Percentiles rank a stretch among this genome's conserved stretches.
Evolutionary conservation across 2,797 vertebrate genomes (phyloP).

Genomic region (Trachurus trachurus): DNA sequence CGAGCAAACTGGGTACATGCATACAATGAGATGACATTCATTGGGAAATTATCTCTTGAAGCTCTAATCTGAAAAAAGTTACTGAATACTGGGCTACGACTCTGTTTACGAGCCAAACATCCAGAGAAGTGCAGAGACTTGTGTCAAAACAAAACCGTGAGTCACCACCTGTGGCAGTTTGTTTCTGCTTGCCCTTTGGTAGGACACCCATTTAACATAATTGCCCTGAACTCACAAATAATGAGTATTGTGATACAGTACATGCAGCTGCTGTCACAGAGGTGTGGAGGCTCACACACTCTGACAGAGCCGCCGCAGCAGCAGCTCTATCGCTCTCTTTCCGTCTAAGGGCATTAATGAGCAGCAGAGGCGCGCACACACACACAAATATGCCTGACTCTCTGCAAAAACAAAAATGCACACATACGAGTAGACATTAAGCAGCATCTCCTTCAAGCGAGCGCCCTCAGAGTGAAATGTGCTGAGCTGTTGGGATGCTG

Average conservation of each 20-base stretch:
- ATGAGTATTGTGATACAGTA: conserved; percentile 9
- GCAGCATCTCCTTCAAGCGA: conserved; percentile 33
- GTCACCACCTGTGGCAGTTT: conserved; percentile 33
- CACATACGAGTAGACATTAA: conserved; percentile 12
- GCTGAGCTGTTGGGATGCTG: conserved; percentile 66
- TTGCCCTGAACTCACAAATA: conserved; percentile 24
- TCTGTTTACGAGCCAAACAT: conserved; percentile 29
- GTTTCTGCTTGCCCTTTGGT: conserved; percentile 18
- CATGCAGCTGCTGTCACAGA: conserved; percentile 31
- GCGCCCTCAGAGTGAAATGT: conserved; percentile 32
- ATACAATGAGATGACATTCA: neutral
- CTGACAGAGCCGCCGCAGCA: conserved; percentile 18
- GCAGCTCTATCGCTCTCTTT: conserved; percentile 9
- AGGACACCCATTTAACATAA: conserved; percentile 26
- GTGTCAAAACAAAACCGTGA: conserved; percentile 26
- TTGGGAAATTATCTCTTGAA: conserved; percentile 4
- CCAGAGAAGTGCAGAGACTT: conserved; percentile 10
- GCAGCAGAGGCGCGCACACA: neutral
- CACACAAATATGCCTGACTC: neutral
- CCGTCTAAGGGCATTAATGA: conserved; percentile 52
- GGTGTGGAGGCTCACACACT: conserved; percentile 19
- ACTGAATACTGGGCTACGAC: conserved; percentile 7
- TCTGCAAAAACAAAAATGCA: neutral
- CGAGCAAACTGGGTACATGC: neutral
- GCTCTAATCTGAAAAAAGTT: conserved; percentile 7